These are phyloP conservation scores for Vulpes ferrilata DNA, from an alignment of 2,113 vertebrate species.

Conservation along the genomic window DNA sequence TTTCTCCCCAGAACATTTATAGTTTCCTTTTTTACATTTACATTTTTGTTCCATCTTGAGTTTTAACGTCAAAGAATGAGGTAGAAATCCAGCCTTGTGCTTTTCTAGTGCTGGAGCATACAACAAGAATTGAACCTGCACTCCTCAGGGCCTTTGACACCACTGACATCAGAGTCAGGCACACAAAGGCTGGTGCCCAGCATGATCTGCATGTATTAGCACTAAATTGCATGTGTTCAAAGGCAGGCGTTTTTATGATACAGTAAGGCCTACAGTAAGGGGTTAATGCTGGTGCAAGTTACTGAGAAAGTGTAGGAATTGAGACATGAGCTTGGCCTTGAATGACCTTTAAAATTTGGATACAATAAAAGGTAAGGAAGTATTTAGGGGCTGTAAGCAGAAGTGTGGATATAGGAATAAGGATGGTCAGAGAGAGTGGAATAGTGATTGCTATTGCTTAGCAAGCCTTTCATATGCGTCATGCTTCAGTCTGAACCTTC, in stretches of 20 bases:
- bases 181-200: rapidly evolving
- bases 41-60: neutral
- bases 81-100: neutral
- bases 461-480: neutral
- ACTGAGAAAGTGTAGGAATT: neutral
- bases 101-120: neutral
- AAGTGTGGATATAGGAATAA: neutral
- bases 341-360: neutral
- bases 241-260: neutral
- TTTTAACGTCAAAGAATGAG: neutral
- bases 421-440: neutral
- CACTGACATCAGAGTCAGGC: neutral
- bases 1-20: neutral
- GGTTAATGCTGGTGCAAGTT: neutral
- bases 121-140: neutral
- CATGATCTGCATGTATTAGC: neutral
- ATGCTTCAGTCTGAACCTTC: neutral
- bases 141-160: neutral
- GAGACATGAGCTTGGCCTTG: neutral
- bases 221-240: neutral
- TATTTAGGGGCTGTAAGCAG: neutral
- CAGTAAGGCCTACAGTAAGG: neutral
- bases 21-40: neutral
- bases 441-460: neutral
- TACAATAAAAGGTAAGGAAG: neutral